Base-by-base conservation (phyloP, 2,113 vertebrate genomes). In the Charadrius vociferus region DNA sequence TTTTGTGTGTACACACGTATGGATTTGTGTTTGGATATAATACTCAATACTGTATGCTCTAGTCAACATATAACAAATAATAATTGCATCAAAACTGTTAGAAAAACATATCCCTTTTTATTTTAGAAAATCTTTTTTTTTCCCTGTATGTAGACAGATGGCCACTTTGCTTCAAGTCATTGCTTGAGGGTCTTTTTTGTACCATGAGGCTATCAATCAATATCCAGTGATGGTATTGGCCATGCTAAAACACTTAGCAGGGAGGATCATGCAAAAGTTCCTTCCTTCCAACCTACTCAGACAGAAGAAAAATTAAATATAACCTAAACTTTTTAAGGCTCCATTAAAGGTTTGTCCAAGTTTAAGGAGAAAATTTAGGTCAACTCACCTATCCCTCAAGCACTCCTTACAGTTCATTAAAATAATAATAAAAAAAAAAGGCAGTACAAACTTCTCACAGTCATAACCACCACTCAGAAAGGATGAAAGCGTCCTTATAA, bases 1-100 rank as follows among this genome's bases (percentile, higher is more conserved):
- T 43, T 86, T n/a, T 63, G 12, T 43, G 26, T 20, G 15, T 0
- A 0, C 7, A 1, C 6, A 16, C 0, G 5, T 63, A 32, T 34
- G 29, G 43, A 34, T 85, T 56, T 43, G 9, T 83, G 23, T 78
- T 82, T 52, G 52, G 37, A 27, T 70, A 49, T 22, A 65, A 79
- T 70, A 36, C 10, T 52, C 58, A 52, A 67, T 36, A 39, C 6
- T 56, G 24, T 32, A 67, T 0, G 1, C 6, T 61, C 47, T 37
- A 43, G 16, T 49, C 47, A 87, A 74, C 8, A 26, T 14, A 26
- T 11, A 91, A 43, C 37, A 79, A 56, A 20, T 47, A 71, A 52
- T 52, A 84, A 49, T 61, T 49, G 11, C 50, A 71, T 29, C 0
- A 0, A 29, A 96, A 82, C 13, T 61, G 29, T 56, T 72, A 79